Percentiles rank a stretch among this genome's conserved stretches.
Conservation (phyloP, 2,113 vertebrate genomes). For the Phylloscopus trochiloides region DNA sequence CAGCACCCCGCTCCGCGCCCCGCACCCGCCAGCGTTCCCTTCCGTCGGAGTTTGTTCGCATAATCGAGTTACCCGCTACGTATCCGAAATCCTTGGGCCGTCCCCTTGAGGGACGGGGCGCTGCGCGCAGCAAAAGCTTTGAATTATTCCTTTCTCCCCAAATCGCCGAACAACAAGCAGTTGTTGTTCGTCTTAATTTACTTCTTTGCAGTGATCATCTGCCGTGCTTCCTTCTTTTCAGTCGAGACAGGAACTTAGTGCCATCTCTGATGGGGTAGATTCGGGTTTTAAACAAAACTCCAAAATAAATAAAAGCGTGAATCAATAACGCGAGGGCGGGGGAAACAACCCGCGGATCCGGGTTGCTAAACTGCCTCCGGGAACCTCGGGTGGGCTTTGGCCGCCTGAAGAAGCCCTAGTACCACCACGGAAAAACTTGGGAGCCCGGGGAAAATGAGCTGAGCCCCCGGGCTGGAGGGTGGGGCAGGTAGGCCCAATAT, state of each 20-base stretch:
- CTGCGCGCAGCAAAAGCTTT: slow-evolving; percentile 10
- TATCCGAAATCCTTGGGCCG: slow-evolving; percentile 21
- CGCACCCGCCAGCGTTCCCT: not conserved
- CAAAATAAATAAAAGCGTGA: not conserved
- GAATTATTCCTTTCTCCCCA: not conserved
- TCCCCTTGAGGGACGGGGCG: not conserved
- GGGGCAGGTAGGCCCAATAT: not conserved
- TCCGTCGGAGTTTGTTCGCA: slow-evolving; percentile 11
- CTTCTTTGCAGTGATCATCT: not conserved
- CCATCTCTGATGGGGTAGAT: not conserved
- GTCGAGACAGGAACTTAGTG: not conserved
- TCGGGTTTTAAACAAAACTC: not conserved
- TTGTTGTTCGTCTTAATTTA: not conserved
- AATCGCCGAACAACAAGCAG: slow-evolving; percentile 17
- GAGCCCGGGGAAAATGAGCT: not conserved
- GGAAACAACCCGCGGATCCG: fast-evolving
- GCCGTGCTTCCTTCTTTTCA: not conserved
- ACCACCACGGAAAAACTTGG: not conserved
- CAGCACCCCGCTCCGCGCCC: not conserved
- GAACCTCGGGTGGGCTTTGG: not conserved
- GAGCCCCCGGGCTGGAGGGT: fast-evolving
- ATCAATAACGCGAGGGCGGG: not conserved
- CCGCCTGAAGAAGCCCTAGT: not conserved
- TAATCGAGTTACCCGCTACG: slow-evolving; percentile 48
- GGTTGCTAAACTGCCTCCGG: not conserved